Base-by-base conservation (phyloP, 2,113 vertebrate genomes). In the Paralichthys olivaceus region DNA sequence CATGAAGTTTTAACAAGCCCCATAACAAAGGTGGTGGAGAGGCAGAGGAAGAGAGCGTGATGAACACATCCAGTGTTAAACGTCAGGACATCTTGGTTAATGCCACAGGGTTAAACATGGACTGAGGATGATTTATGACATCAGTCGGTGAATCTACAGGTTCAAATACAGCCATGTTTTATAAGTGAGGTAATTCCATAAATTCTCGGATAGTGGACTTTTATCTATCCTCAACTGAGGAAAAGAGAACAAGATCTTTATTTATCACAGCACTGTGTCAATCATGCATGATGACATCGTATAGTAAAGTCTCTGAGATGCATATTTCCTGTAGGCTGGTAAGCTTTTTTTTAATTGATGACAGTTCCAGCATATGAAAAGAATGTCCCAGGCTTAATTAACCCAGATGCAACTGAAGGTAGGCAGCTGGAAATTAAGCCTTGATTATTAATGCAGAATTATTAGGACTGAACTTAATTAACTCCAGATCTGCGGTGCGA, bases 1-100 rank as follows among this genome's bases (percentile, higher is more conserved):
- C 78, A 72, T 90, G 82, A 87, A 88, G 75, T 72, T 89, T 90
- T 87, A 84, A 91, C 77, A 75, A 75, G 81, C 53, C 58, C 61
- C 80, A 47, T 47, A 56, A 66, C 53, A 69, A 86, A 84, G 83
- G 83, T 86, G 81, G 66, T 53, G 49, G 20, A 7, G 7, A n/a
- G 49, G 49, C 49, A 8, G 20, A 15, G 20, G 19, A 49, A 45
- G 59, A 34, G 28, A 62, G 45, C 72, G 43, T 69, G 81, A 75
- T 73, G 81, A 83, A 77, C 51, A 76, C 69, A 34, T 83, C 49
- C 19, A 9, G 19, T 53, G 19, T 53, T 53, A 53, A 53, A 53
- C 49, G 49, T 60, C 77, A 23, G 68, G 65, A 83, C 74, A 65
- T 66, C 25, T 22, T 19, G 34, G 57, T 77, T 69, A 72, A 83